A percentile compares a stretch with the other conserved stretches of the same genome.
phyloP scores from a whole-genome alignment of 2,113 vertebrate genomes.

The Philantomba maxwellii region DNA sequence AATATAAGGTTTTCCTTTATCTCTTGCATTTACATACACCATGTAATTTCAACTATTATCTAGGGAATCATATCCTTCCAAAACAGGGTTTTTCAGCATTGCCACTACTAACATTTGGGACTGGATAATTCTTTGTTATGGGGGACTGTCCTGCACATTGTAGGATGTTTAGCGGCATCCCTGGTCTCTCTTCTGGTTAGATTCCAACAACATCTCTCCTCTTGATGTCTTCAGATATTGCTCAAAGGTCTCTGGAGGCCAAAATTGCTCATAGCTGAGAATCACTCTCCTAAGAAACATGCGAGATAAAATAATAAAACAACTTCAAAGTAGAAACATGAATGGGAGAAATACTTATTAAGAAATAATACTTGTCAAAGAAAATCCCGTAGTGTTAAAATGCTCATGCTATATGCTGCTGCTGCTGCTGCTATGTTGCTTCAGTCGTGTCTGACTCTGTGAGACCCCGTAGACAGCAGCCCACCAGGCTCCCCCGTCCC shows the following conservation, averaged over 20 bases:
- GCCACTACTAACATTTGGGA: background rate
- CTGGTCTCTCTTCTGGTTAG: rapidly evolving
- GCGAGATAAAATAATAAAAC: background rate
- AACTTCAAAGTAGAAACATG: background rate
- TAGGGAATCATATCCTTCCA: background rate
- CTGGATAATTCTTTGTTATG: background rate
- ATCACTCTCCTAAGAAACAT: background rate
- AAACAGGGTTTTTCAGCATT: background rate
- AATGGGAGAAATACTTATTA: background rate
- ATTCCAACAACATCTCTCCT: background rate
- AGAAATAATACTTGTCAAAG: background rate
- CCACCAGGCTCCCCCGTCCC: too few species aligned
- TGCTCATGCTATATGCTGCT: background rate
- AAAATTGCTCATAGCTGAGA: background rate
- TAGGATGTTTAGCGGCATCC: background rate
- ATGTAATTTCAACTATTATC: background rate
- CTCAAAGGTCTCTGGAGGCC: background rate
- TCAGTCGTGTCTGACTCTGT: too few species aligned
- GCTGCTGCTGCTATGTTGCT: too few species aligned
- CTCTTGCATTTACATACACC: background rate
- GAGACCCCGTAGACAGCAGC: rapidly evolving
- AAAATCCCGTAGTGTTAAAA: background rate
- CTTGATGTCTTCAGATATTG: background rate
- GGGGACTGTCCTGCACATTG: rapidly evolving
- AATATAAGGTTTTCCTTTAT: background rate